These are phyloP conservation scores for Serilophus lunatus DNA, from an alignment of 2,113 vertebrate species.

Conservation along the genomic window DNA sequence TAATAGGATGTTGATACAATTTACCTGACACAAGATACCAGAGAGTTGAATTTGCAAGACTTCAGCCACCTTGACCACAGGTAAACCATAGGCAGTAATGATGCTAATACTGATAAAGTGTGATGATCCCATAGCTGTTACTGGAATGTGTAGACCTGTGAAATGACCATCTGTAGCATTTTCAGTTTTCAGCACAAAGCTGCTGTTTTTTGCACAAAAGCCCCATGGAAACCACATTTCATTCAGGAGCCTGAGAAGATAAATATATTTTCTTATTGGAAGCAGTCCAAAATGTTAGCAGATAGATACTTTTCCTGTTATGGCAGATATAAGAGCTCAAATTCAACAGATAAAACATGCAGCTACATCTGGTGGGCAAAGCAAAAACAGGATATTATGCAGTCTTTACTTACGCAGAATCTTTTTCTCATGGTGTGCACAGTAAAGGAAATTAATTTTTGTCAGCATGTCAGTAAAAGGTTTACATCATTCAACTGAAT, in stretches of 20 bases:
- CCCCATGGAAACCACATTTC: background rate
- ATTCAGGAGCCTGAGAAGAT: background rate
- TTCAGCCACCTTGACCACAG: slow-evolving; percentile 97
- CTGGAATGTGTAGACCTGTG: background rate
- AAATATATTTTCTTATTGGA: slow-evolving; percentile 22
- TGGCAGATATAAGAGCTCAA: background rate
- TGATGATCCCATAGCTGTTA: background rate
- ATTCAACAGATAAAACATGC: slow-evolving; percentile 8
- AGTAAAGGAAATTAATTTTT: slow-evolving; percentile 10
- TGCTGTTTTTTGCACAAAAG: background rate
- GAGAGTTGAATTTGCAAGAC: slow-evolving; percentile 93
- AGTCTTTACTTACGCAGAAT: background rate
- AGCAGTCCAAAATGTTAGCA: background rate
- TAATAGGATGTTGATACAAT: slow-evolving; percentile 95
- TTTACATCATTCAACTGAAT: slow-evolving; percentile 10
- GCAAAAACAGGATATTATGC: background rate
- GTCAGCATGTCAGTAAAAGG: background rate
- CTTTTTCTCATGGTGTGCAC: background rate
- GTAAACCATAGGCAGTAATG: slow-evolving; percentile 59
- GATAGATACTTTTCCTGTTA: background rate
- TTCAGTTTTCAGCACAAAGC: background rate
- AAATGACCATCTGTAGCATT: background rate
- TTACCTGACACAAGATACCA: slow-evolving; percentile 95
- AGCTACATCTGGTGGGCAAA: slow-evolving; percentile 20
- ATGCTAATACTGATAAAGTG: background rate